Percentiles rank a stretch among this genome's conserved stretches.
Conservation (phyloP, 2,113 vertebrate genomes). For the Centropus unirufus region DNA sequence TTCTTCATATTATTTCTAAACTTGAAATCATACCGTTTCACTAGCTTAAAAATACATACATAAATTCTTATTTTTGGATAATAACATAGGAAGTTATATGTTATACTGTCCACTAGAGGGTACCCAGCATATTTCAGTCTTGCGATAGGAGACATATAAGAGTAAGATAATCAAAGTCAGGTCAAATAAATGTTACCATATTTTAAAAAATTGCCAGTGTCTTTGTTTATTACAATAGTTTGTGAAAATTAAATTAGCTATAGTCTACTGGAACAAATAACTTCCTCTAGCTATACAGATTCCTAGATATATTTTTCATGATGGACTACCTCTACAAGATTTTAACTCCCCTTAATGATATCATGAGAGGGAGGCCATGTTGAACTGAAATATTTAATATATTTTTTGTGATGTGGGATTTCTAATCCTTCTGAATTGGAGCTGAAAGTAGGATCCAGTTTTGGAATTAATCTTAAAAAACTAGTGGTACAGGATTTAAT, state of each 20-base stretch:
- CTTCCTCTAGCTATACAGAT: background rate
- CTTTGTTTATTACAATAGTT: background rate
- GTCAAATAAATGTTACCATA: background rate
- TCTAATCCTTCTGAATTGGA: background rate
- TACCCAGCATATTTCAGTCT: constrained; percentile 31
- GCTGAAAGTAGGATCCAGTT: background rate
- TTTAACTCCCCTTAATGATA: background rate
- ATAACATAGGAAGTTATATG: background rate
- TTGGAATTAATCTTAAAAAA: background rate
- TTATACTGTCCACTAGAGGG: constrained; percentile 63
- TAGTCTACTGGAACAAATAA: background rate
- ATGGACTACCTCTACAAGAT: background rate
- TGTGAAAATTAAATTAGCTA: background rate
- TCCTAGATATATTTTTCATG: background rate
- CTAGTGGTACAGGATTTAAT: background rate
- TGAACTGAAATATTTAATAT: background rate
- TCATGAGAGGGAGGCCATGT: background rate
- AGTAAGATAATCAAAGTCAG: background rate
- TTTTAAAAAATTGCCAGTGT: background rate
- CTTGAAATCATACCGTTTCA: background rate
- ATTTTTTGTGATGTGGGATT: background rate
- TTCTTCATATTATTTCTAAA: background rate
- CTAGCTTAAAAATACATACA: background rate
- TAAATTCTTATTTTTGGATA: background rate
- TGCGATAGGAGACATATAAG: background rate